Evolutionary conservation across 2,113 vertebrate genomes (phyloP).

Genomic region (Chionis minor): DNA sequence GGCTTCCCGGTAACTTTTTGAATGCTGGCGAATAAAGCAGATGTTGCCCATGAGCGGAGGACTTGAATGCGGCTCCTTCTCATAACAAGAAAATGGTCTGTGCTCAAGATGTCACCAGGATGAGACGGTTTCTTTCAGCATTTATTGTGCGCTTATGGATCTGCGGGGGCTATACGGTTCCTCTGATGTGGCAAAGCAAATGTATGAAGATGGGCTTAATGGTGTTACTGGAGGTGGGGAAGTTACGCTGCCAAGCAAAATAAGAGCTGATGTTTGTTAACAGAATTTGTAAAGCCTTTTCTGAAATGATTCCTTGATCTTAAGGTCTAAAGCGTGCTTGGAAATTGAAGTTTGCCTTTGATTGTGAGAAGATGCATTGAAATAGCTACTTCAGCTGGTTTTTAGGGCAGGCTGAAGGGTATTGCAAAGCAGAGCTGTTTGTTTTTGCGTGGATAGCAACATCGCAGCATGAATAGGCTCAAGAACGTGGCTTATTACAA

Average conservation of each 20-base stretch:
- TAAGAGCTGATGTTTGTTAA: background rate
- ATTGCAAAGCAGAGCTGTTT: background rate
- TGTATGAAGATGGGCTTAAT: background rate
- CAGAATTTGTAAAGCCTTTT: background rate
- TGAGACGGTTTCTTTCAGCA: background rate
- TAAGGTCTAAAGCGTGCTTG: background rate
- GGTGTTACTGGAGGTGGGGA: background rate
- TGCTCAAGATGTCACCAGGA: slow-evolving; percentile 43
- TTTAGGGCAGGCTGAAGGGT: background rate
- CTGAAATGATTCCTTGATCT: background rate
- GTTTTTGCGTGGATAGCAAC: background rate
- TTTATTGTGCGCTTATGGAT: background rate
- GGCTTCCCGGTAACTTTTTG: slow-evolving; percentile 54
- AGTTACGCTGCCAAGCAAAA: background rate
- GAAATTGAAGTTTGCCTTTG: background rate
- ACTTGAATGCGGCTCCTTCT: slow-evolving; percentile 3
- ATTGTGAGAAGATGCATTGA: background rate
- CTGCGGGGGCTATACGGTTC: background rate
- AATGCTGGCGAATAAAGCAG: slow-evolving; percentile 13
- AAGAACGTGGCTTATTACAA: background rate
- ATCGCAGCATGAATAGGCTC: background rate
- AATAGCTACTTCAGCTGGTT: background rate
- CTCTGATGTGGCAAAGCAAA: background rate
- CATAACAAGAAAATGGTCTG: slow-evolving; percentile 4
- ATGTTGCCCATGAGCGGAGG: slow-evolving; percentile 35